These are phyloP conservation scores for Passer domesticus DNA, from an alignment of 2,113 vertebrate species.

Conservation along the genomic window DNA sequence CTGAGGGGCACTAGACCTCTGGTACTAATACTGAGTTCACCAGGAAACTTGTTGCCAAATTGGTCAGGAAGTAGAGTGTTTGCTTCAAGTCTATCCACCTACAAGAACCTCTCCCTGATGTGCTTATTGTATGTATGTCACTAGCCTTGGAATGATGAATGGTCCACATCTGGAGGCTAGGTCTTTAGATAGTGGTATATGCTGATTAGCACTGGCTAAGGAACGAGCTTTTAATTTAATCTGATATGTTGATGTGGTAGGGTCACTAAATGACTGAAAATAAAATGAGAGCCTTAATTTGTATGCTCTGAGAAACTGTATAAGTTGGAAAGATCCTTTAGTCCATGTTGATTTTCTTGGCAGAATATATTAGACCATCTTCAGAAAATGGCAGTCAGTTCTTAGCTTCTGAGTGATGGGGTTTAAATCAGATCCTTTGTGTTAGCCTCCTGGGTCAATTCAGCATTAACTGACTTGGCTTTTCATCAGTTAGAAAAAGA, in stretches of 20 bases:
- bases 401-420: slow-evolving; percentile 35
- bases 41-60: slow-evolving; percentile 9
- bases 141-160: neutral
- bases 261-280: slow-evolving; percentile 16
- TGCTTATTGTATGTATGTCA: neutral
- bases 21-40: slow-evolving; percentile 6
- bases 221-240: slow-evolving; percentile 3
- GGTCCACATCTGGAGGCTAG: slow-evolving; percentile 24
- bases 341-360: slow-evolving; percentile 46
- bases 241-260: neutral
- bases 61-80: slow-evolving; percentile 22
- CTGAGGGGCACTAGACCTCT: neutral
- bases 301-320: neutral
- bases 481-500: slow-evolving; percentile 43
- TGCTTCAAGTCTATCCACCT: slow-evolving; percentile 5
- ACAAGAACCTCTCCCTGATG: neutral
- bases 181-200: neutral
- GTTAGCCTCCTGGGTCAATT: slow-evolving; percentile 35
- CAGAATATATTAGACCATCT: slow-evolving; percentile 38
- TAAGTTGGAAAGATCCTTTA: neutral
- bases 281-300: slow-evolving; percentile 6
- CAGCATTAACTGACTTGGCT: slow-evolving; percentile 40
- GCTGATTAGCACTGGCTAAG: slow-evolving; percentile 19
- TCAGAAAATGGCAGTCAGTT: slow-evolving; percentile 46
- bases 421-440: slow-evolving; percentile 47